Base-by-base conservation (phyloP, 2,888 invertebrate species). In the Acanthosepion pharaonis region DNA sequence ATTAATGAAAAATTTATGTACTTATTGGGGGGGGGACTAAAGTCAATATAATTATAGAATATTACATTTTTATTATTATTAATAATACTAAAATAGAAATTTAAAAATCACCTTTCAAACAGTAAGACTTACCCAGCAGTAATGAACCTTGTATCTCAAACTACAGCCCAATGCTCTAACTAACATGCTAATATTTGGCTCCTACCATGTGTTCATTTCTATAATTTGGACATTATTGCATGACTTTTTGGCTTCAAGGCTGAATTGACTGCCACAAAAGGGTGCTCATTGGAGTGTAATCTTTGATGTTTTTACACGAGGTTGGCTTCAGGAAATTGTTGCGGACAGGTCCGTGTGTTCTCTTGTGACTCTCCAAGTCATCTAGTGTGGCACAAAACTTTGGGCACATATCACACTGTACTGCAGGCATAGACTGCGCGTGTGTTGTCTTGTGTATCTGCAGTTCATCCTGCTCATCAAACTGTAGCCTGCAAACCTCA, bases 281-380 rank as follows among this genome's bases (percentile, higher is more conserved):
- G 2, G 93, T 28, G 28, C 93, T 93, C 93, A 93, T 93, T 1
- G 93, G 93, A 25, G 93, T 93, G 93, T 93, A 93, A 49, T 93
- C 93, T n/a, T 93, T 93, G 8, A 93, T 49, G 28, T 93, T 93
- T 93, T 93, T 93, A 51, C 93, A 93, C 5, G 93, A 93, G 18
- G 93, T 93, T 93, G 93, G 93, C 6, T 93, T 93, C 93, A 93
- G 33, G 25, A 93, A 93, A 33, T 93, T 93, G 33, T 93, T 93
- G 51, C 93, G 93, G n/a, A 93, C 93, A 28, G 93, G 53, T 28
- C 93, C 93, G 5, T 93, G 93, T 48, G 53, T 49, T 25, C 51
- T 9, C 18, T 93, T 93, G 18, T 93, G 93, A 28, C 33, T 93
- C n/a, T 93, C 93, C 51, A 93, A 20, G 18, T 93, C 93, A 0